phyloP scores from a whole-genome alignment of 2,888 invertebrate species.

The Mythimna ferrago region DNA sequence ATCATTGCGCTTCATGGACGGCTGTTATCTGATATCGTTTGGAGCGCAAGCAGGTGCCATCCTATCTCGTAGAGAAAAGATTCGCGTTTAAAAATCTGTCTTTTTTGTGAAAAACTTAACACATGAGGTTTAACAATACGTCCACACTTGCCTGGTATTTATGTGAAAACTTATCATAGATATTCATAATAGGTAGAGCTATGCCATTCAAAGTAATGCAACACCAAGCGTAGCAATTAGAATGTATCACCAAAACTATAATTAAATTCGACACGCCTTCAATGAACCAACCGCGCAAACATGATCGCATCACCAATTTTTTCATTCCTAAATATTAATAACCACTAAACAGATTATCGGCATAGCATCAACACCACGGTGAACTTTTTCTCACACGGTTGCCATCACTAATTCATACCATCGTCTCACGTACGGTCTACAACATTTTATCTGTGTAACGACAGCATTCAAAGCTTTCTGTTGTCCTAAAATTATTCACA shows the following conservation, averaged over 20 bases:
- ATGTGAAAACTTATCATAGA: neutral
- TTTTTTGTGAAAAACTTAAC: neutral
- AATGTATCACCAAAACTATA: neutral
- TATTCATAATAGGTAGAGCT: neutral
- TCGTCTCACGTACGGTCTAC: conserved; percentile 58
- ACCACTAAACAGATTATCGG: conserved; percentile 53
- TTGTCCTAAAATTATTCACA: conserved; percentile 59
- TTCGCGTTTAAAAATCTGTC: neutral
- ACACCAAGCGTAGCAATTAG: neutral
- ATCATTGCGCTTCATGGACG: conserved; percentile 44
- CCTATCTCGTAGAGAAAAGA: conserved; percentile 1
- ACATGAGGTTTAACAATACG: neutral
- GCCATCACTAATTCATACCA: conserved; percentile 49
- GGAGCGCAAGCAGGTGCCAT: conserved; percentile 31
- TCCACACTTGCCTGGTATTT: neutral
- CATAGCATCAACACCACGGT: conserved; percentile 31
- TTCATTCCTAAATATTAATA: conserved; percentile 53
- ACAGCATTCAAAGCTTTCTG: conserved; percentile 48
- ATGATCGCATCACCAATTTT: conserved; percentile 19
- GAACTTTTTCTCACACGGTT: conserved; percentile 52
- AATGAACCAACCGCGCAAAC: conserved; percentile 19
- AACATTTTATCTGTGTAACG: conserved; percentile 61
- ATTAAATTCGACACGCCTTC: neutral
- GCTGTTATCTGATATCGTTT: conserved; percentile 40
- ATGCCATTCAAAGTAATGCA: neutral